Percentiles rank a stretch among this genome's conserved stretches.
Evolutionary conservation across 2,888 invertebrate species (phyloP).

Genomic region (Cordilura impudica): DNA sequence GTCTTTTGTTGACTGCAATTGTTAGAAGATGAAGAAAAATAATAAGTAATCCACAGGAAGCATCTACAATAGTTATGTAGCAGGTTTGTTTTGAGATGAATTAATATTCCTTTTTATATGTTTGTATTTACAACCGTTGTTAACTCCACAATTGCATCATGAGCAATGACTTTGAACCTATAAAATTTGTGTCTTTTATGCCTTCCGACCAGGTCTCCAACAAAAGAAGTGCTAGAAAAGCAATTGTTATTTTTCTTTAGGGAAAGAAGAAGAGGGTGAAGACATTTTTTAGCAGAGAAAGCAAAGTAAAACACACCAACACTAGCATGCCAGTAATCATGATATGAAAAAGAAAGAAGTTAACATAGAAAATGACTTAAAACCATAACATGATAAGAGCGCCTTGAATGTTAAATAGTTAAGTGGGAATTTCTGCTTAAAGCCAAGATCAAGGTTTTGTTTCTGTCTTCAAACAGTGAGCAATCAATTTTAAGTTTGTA

Average conservation of each 20-base stretch:
- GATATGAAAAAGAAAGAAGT: background rate
- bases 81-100: slow-evolving; percentile 14
- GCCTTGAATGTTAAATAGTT: background rate
- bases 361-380: background rate
- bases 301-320: background rate
- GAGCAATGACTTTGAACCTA: slow-evolving; percentile 79
- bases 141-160: slow-evolving; percentile 79
- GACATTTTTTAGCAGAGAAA: background rate
- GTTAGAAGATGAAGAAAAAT: slow-evolving; percentile 1
- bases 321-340: background rate
- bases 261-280: background rate
- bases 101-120: slow-evolving; percentile 17
- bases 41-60: slow-evolving; percentile 68
- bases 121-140: slow-evolving; percentile 68
- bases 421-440: background rate
- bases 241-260: slow-evolving; percentile 41
- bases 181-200: slow-evolving; percentile 78
- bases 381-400: background rate
- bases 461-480: background rate
- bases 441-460: slow-evolving; percentile 46
- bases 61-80: slow-evolving; percentile 19
- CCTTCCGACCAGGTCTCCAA: slow-evolving; percentile 76
- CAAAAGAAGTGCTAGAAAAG: slow-evolving; percentile 62
- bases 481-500: slow-evolving; percentile 16
- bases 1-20: slow-evolving; percentile 42